Conservation (phyloP, 2,888 invertebrate species). For the Meganola albula region DNA sequence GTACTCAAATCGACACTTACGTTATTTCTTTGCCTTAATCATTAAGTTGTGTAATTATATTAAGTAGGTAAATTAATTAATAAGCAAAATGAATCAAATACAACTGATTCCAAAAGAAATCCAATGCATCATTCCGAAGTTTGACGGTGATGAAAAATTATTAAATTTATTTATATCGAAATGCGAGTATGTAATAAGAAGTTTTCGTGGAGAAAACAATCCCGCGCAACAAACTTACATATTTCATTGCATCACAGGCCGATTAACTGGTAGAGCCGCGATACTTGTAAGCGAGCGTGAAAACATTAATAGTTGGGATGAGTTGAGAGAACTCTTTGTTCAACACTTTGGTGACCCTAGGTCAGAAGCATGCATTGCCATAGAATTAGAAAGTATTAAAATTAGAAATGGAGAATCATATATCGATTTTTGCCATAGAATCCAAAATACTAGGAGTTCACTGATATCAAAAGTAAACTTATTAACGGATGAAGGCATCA, state of each 20-base stretch:
- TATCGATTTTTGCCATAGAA: conserved; percentile 4
- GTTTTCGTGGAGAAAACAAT: neutral
- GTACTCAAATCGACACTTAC: too few species aligned
- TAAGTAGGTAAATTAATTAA: neutral
- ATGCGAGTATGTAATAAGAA: conserved; percentile 2
- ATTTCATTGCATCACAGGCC: conserved; percentile 1
- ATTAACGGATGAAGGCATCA: conserved; percentile 2
- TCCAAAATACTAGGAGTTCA: conserved; percentile 4
- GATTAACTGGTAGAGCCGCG: conserved; percentile 5
- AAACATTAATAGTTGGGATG: conserved; percentile 1
- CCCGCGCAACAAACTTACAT: neutral
- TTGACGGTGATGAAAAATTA: conserved; percentile 1
- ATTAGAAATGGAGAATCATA: conserved; percentile 4
- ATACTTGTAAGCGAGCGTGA: conserved; percentile 2
- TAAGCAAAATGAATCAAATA: neutral
- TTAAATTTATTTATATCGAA: conserved; percentile 3
- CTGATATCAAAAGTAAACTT: conserved; percentile 4
- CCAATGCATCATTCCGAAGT: neutral
- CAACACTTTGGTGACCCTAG: conserved; percentile 29
- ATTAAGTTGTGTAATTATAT: too few species aligned
- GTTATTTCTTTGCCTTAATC: too few species aligned
- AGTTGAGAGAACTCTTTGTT: neutral
- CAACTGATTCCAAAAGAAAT: neutral
- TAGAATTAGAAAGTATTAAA: conserved; percentile 4
- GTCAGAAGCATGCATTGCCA: conserved; percentile 4